Base-by-base conservation (phyloP, 1,140 invertebrate species). In the Leptinotarsa undecemlineata region DNA sequence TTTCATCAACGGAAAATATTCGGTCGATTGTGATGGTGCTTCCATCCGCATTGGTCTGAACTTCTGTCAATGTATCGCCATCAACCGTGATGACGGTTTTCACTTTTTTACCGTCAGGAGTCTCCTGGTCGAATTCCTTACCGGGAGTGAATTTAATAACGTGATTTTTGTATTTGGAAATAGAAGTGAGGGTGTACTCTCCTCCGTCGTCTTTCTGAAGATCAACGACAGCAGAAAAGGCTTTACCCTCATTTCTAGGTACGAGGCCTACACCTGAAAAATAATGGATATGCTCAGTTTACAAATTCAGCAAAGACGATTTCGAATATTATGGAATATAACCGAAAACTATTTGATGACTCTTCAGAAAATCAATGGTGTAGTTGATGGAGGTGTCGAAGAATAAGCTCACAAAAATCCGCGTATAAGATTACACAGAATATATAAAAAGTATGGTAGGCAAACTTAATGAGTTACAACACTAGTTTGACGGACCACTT, bases 71-170 rank as follows among this genome's bases (percentile, higher is more conserved):
- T 79, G 90, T 93, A 84, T 92, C 91, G 6, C 91, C 91, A 13
- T 92, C 89, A 26, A 90, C 81, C 15, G 88, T 91, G 76, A 91
- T 88, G 71, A 88, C 81, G 64, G 89, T 91, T 86, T 94, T 95
- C 2, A 97, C 95, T 81, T 91, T 91, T 60, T 94, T 88, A 14
- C 94, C 95, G 84, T 97, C 95, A 19, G 92, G 88, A 8, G 95
- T 96, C 78, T 92, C 92, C 81, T 97, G 94, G 13, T 95, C 93
- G 84, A 96, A 95, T 83, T 95, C 93, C 73, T 92, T 90, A 21
- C 92, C 93, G 4, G 94, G 87, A 85, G 90, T 94, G 86, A 97
- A 97, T 76, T 88, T 91, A 62, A 93, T 89, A 72, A 91, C 88
- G 0, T 91, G 89, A 78, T 89, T 95, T 84, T 96, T 96, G 85